Base-by-base conservation (phyloP, 2,888 invertebrate genomes). In the Lysandra bellargus region DNA sequence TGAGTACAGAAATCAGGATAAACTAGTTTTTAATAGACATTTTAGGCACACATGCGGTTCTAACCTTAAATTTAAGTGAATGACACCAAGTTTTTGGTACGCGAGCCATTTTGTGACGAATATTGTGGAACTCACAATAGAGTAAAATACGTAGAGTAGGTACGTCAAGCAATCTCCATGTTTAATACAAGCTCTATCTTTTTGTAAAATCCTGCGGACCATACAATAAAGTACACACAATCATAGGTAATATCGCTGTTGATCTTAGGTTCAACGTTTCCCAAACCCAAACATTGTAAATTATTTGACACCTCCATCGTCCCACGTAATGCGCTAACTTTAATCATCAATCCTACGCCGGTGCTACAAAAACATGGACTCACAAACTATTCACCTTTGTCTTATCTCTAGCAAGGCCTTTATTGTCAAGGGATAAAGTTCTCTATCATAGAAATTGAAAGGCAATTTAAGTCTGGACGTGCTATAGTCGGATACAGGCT, bases 331-430 rank as follows among this genome's bases (percentile, higher is more conserved):
- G 14, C 72, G 73, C 74, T 57, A 81, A 73, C 81, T 81, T 76
- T 76, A 83, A 82, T 83, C 83, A 83, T 83, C 83, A 81, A 80
- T 64, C 82, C 82, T 82, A 82, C 82, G 80, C 82, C 80, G 80
- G 80, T 80, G 77, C 79, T 80, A 81, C 81, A 82, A 82, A 80
- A 81, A 81, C 80, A 81, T 81, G 78, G 76, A 33, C 57, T 57
- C 17, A 17, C 57, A 57, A 17, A 57, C 57, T 17, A 57, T 57
- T 17, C 57, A 17, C 1, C 14, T 4, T 57, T 57, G 4, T 4
- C 17, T 57, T 53, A 14, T 4, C 53, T 4, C 14, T 17, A 57
- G 4, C 57, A 17, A 14, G 17, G 1, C 17, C 4, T 57, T 57
- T 57, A 57, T 17, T 57, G 57, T 17, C 4, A 57, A 14, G 57